Evolutionary conservation across 1,140 invertebrate genomes (phyloP), one percentile per base, ranked within the genome.

Genomic region (Cotesia chilonis): DNA sequence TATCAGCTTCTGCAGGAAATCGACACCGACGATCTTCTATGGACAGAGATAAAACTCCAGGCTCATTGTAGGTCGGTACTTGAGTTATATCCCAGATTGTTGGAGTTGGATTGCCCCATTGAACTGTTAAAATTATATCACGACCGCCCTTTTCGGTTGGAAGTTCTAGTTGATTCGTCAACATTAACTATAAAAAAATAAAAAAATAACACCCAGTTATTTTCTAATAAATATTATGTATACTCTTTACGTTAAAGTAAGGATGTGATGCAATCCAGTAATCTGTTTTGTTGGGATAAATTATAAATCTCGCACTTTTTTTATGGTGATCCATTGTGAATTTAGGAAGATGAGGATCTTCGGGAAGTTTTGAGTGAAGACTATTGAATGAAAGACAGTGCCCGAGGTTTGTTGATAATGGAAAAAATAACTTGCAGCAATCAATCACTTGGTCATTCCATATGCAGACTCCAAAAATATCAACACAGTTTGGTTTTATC

Each of bases 321-420:
- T 71, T 51, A 6, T 54, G 47, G 54, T 71, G 59, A 38, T 54
- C n/a, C 41, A 71, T 64, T 10, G 64, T 6, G 17, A 71, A 64
- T 12, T 28, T 61, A 10, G 61, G 47, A 10, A 35, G 20, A 6
- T 17, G 36, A 1, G 37, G 9, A 68, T 52, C 28, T 2, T 61
- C 5, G 4, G 70, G 51, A n/a, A 12, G 20, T 7, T 37, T 63
- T 9, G 72, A 28, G 10, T 65, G 63, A 4, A 69, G 12, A 10
- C 75, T 80, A 66, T 81, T 83, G 17, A 78, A 67, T 7, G 71
- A 76, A 9, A 75, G 20, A 37, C 80, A 83, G 71, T 66, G 72
- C 14, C 82, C 82, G 0, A 77, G 17, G 0, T 71, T 71, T 1
- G 76, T 76, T 72, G 73, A 35, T 10, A 75, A 41, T 4, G 52